Conservation (phyloP, 1,140 invertebrate species). For the Chelonus insularis region DNA sequence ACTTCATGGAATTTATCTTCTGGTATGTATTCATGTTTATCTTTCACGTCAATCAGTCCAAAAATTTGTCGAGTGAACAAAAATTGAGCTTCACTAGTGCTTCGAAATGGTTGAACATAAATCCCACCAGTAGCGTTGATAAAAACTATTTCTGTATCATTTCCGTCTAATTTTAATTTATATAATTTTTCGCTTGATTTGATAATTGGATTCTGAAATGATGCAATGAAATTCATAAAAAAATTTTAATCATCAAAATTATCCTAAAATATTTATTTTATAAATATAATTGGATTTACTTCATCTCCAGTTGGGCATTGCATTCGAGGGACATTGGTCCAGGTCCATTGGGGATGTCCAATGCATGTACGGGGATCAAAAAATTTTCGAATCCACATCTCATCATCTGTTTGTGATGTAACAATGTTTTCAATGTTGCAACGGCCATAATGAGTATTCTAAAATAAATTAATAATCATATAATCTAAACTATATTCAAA, state of each 20-base stretch:
- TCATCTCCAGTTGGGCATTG: slow-evolving; percentile 49
- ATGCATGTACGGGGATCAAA: slow-evolving; percentile 49
- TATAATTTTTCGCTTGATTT: slow-evolving; percentile 55
- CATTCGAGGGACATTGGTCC: slow-evolving; percentile 53
- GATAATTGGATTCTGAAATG: slow-evolving; percentile 44
- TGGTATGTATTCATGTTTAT: slow-evolving; percentile 26
- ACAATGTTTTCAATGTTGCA: slow-evolving; percentile 54
- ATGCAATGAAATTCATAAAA: slow-evolving; percentile 16
- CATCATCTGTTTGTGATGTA: slow-evolving; percentile 37
- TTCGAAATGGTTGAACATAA: slow-evolving; percentile 55
- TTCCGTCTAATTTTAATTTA: slow-evolving; percentile 34
- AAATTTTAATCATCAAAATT: slow-evolving; percentile 4
- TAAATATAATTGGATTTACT: slow-evolving; percentile 32
- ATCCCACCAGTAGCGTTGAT: slow-evolving; percentile 53
- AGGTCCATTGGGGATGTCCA: slow-evolving; percentile 45
- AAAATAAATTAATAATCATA: slow-evolving; percentile 16
- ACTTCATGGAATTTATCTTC: slow-evolving; percentile 29
- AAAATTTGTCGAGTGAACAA: slow-evolving; percentile 39
- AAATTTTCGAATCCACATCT: slow-evolving; percentile 50
- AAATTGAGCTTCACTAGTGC: slow-evolving; percentile 53
- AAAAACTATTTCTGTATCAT: slow-evolving; percentile 39
- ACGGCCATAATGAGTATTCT: slow-evolving; percentile 54
- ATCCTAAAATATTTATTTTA: slow-evolving; percentile 26
- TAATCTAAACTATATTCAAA: slow-evolving; percentile 6
- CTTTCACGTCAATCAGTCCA: slow-evolving; percentile 23